phyloP scores from a whole-genome alignment of 2,113 vertebrate species.

The Mastomys coucha region DNA sequence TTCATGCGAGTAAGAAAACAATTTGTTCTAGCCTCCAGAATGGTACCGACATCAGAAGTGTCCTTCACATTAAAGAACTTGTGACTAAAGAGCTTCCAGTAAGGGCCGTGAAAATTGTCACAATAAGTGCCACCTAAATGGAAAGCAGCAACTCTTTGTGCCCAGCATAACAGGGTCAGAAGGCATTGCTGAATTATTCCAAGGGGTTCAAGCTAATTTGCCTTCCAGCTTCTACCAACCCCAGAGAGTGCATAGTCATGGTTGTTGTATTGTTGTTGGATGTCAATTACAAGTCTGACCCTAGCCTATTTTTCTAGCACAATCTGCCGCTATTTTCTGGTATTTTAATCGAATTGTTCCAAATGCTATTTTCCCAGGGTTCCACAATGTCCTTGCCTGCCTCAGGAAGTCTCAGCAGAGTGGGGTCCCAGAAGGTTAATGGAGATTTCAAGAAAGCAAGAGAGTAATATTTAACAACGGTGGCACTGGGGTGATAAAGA shows the following conservation, averaged over 20 bases:
- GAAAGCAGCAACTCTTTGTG: background rate
- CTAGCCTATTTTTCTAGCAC: background rate
- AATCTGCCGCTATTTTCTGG: background rate
- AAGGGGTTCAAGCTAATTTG: background rate
- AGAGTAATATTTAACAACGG: background rate
- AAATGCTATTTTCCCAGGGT: background rate
- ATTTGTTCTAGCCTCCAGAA: conserved; percentile 74
- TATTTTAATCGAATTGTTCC: background rate
- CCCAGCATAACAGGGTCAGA: background rate
- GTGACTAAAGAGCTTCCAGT: conserved; percentile 34
- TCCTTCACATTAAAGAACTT: conserved; percentile 58
- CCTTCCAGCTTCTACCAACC: background rate
- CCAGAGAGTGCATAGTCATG: background rate
- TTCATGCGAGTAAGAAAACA: conserved; percentile 74
- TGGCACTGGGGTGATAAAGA: background rate
- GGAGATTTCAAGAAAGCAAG: conserved; percentile 25
- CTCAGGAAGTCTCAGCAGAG: conserved; percentile 1
- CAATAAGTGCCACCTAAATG: background rate
- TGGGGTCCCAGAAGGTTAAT: conserved; percentile 3
- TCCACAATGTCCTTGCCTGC: background rate
- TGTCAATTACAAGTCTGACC: background rate
- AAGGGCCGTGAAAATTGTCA: background rate
- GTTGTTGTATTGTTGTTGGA: background rate
- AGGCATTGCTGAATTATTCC: background rate
- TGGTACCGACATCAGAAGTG: conserved; percentile 65